Percentiles rank a stretch among this genome's conserved stretches.
Conservation (phyloP, 1,140 invertebrate genomes). For the Heliothis subflexa region DNA sequence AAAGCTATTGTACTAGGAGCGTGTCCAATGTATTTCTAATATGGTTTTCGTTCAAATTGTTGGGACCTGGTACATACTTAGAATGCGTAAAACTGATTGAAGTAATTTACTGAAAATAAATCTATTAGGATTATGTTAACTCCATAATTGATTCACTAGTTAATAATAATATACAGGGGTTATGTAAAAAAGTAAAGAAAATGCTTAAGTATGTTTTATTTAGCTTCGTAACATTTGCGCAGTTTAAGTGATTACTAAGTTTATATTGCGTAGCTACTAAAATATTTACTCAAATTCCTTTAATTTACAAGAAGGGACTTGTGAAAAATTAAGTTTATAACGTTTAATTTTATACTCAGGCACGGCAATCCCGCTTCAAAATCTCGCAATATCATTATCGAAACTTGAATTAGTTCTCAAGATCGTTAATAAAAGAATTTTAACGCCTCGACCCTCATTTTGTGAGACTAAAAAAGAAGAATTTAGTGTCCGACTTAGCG, state of each 20-base stretch:
- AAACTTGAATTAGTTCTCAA: slow-evolving; percentile 13
- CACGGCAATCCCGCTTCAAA: not conserved
- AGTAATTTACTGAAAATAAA: no score
- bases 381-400: slow-evolving; percentile 10
- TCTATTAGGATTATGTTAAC: not conserved
- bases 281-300: no score
- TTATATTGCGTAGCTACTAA: no score
- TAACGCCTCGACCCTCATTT: slow-evolving; percentile 35
- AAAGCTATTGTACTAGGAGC: no score
- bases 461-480: slow-evolving; percentile 16
- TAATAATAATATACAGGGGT: not conserved
- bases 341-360: not conserved
- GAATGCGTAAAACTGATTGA: no score
- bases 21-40: no score
- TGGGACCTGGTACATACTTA: no score
- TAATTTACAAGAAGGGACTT: no score
- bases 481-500: slow-evolving; percentile 16
- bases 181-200: not conserved
- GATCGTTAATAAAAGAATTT: slow-evolving; percentile 41
- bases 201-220: not conserved
- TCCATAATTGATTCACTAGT: not conserved
- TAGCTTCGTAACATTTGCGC: not conserved
- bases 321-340: not conserved
- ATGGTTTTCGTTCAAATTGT: no score
- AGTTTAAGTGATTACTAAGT: no score